Base-by-base conservation (phyloP, 2,888 invertebrate genomes). In the Hymenopus coronatus region DNA sequence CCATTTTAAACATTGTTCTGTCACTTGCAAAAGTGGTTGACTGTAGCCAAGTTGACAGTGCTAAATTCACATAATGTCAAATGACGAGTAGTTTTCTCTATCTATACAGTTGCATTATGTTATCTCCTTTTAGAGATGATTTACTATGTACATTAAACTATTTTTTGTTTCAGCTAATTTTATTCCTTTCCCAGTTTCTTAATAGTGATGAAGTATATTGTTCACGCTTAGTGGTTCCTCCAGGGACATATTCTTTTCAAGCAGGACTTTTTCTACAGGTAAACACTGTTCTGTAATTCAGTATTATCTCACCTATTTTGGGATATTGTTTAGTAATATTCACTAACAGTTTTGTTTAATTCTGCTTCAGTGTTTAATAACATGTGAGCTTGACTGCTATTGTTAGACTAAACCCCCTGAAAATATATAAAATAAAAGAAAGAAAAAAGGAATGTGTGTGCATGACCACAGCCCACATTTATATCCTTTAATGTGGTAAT, bases 131-230 rank as follows among this genome's bases (percentile, higher is more conserved):
- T 40, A 12, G 9, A 40, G 40, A 20, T 20, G 9, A 6, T 70
- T 0, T 2, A 3, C 25, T 70, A 20, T 70, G 40, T 40, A 40
- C 12, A 12, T 3, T 70, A 70, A 20, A 70, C 20, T 70, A 2
- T 70, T 85, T 20, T 88, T 20, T 88, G 85, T 90, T 88, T 6
- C 90, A 91, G 91, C 82, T 91, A 81, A 91, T 91, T 54, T 70
- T 88, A 54, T 91, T 91, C 89, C 89, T 91, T 86, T 89, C 90
- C 33, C 87, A 91, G 20, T 91, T 91, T 84, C 86, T 91, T 83
- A 89, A 90, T 20, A 87, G 83, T 27, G 88, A 89, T 88, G 91
- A 90, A 87, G 88, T 87, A 33, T 81, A 88, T 70, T 91, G 90
- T 30, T 90, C 91, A 70, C 85, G 91, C n/a, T 88, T 90, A 82